A percentile compares a stretch with the other conserved stretches of the same genome.
These are phyloP conservation scores for Peromyscus nudipes DNA, from an alignment of 2,797 vertebrate species.

Conservation along the genomic window DNA sequence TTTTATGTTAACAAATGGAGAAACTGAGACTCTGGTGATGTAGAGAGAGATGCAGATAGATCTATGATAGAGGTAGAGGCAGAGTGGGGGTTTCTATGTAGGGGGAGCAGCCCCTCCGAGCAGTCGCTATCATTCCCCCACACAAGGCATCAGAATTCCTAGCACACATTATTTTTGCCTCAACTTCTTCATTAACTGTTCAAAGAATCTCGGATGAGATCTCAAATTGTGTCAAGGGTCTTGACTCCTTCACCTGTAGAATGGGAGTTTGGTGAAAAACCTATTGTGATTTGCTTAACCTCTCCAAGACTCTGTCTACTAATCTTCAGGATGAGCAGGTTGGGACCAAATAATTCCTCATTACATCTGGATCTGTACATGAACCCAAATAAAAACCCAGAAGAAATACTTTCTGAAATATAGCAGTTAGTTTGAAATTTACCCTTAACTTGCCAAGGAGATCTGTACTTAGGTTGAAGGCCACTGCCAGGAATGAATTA, in stretches of 20 bases:
- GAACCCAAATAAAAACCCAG: constrained; percentile 46
- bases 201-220: constrained; percentile 11
- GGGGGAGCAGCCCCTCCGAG: background rate
- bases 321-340: constrained; percentile 37
- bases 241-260: background rate
- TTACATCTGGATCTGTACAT: constrained; percentile 49
- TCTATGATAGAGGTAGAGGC: background rate
- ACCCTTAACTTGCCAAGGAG: background rate
- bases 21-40: background rate
- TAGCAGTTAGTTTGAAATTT: constrained; percentile 37
- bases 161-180: constrained; percentile 47
- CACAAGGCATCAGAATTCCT: background rate
- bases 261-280: constrained; percentile 24
- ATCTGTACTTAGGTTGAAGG: constrained; percentile 28
- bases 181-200: constrained; percentile 38
- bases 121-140: background rate
- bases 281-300: constrained; percentile 23
- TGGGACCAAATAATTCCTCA: constrained; percentile 13
- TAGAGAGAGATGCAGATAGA: background rate
- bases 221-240: background rate
- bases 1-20: background rate
- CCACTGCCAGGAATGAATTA: constrained; percentile 17
- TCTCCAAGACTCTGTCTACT: constrained; percentile 19
- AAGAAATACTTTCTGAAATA: constrained; percentile 53
- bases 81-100: background rate